A percentile compares a stretch with the other conserved stretches of the same genome.
phyloP scores from a whole-genome alignment of 2,888 invertebrate species.

The Dicranocentrus wangi region DNA sequence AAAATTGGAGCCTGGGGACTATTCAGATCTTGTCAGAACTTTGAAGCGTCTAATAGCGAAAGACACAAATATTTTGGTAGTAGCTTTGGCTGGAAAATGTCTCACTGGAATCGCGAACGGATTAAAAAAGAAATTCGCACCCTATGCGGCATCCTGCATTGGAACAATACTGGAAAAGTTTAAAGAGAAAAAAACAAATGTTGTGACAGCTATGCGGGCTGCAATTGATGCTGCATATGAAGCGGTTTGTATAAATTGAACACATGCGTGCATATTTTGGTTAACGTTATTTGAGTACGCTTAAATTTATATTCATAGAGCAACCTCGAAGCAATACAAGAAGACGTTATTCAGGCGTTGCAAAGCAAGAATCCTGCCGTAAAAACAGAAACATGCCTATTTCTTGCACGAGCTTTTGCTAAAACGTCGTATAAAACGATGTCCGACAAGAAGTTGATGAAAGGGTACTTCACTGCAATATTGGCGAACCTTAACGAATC shows the following conservation, averaged over 20 bases:
- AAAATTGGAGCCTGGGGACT: constrained; percentile 93
- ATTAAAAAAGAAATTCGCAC: constrained; percentile 88
- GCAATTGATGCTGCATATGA: constrained; percentile 91
- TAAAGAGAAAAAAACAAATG: constrained; percentile 95
- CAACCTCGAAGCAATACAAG: constrained; percentile 86
- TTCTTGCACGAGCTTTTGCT: constrained; percentile 88
- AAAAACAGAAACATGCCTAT: constrained; percentile 89
- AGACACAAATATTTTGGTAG: constrained; percentile 95
- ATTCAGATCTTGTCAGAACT: constrained; percentile 89
- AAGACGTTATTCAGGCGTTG: constrained; percentile 89
- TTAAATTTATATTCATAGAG: constrained; percentile 78
- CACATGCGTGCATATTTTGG: constrained; percentile 5
- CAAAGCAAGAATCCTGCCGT: constrained; percentile 94
- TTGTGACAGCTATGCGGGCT: constrained; percentile 89
- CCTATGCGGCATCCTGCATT: constrained; percentile 86
- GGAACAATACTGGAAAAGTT: constrained; percentile 93
- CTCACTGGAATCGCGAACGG: constrained; percentile 88
- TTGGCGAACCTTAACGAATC: constrained; percentile 86
- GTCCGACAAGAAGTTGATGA: constrained; percentile 91
- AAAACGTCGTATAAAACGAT: constrained; percentile 81
- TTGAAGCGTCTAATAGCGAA: constrained; percentile 92
- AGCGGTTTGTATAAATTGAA: constrained; percentile 77
- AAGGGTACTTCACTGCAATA: constrained; percentile 85
- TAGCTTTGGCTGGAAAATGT: constrained; percentile 89
- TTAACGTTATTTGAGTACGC: background rate